Conservation (phyloP, 2,888 invertebrate genomes). For the Cantharis rustica region DNA sequence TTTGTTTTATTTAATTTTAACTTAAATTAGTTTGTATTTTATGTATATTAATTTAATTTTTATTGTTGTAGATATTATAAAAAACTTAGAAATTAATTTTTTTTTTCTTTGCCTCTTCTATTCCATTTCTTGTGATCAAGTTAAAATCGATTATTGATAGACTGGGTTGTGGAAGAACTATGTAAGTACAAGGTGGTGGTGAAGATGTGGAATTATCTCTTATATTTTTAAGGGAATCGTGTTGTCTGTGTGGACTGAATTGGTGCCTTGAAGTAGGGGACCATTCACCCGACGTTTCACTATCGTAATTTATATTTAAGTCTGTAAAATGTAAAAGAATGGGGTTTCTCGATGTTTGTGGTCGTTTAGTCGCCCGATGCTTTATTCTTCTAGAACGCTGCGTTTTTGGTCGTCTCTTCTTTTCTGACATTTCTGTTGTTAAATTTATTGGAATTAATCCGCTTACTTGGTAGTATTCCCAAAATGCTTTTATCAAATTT, state of each 20-base stretch:
- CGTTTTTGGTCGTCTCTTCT: constrained; percentile 44
- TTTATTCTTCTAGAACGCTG: constrained; percentile 47
- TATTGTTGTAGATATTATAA: constrained; percentile 1
- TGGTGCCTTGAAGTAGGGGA: constrained; percentile 35
- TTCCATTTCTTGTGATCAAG: constrained; percentile 64
- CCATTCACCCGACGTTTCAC: constrained; percentile 58
- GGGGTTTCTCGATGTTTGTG: constrained; percentile 58
- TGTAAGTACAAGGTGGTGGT: constrained; percentile 48
- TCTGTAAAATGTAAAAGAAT: constrained; percentile 61
- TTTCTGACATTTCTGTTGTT: constrained; percentile 52
- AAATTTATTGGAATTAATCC: constrained; percentile 66
- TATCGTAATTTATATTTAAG: constrained; percentile 61
- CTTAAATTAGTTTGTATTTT: not conserved
- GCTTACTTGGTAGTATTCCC: constrained; percentile 80
- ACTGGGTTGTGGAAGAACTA: constrained; percentile 64
- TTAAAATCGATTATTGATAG: constrained; percentile 76
- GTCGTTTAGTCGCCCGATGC: constrained; percentile 53
- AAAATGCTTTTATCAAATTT: constrained; percentile 74
- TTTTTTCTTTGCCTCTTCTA: constrained; percentile 56
- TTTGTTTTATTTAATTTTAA: not conserved
- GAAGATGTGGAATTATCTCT: constrained; percentile 25
- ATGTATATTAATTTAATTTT: not conserved
- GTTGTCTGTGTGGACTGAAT: constrained; percentile 42
- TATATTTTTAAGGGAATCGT: constrained; percentile 20
- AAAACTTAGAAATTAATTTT: constrained; percentile 14